Conservation (phyloP, 2,888 invertebrate species). For the Chloromyia formosa region DNA sequence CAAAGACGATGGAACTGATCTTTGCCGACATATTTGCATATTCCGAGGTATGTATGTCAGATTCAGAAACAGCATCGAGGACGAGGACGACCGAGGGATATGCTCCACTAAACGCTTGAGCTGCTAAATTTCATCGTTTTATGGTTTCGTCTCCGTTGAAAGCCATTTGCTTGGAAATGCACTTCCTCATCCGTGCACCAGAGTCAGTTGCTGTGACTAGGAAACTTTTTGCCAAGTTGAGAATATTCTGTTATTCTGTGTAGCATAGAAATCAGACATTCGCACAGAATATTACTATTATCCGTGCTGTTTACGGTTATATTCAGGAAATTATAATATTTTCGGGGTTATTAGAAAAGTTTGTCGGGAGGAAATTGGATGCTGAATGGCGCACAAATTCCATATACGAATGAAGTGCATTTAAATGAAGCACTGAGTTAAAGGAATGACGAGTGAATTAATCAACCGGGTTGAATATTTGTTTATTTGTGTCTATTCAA, state of each 20-base stretch:
- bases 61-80: no score
- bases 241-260: conserved; percentile 21
- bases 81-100: neutral
- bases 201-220: neutral
- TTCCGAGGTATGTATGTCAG: no score
- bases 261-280: neutral
- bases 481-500: no score
- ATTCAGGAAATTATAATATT: conserved; percentile 23
- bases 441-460: no score
- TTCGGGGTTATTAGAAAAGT: conserved; percentile 30
- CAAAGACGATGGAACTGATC: no score
- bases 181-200: neutral
- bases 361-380: neutral
- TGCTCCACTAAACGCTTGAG: neutral
- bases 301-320: neutral
- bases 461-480: no score
- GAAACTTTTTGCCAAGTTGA: conserved; percentile 21
- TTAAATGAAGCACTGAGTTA: no score
- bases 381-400: no score
- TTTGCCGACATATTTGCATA: no score
- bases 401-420: no score
- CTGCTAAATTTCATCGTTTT: neutral
- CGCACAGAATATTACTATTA: neutral
- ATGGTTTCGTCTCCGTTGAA: neutral
- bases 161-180: neutral